Evolutionary conservation across 2,113 vertebrate species (phyloP), one percentile per base, ranked within the genome.

Genomic region (Carlito syrichta): DNA sequence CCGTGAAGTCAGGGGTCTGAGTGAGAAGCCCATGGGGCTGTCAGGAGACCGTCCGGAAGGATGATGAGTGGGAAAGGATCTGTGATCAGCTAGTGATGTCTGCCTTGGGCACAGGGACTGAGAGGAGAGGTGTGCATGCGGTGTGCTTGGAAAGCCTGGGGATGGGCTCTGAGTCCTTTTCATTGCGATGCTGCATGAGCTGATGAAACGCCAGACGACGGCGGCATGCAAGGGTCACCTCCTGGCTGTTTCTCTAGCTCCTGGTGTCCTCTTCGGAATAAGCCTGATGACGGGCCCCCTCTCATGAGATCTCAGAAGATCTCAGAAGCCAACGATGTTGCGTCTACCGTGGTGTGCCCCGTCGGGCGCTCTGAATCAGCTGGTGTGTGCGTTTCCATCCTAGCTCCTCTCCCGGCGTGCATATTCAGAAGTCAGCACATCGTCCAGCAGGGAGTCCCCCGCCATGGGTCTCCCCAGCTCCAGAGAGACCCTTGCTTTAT

Each of bases 181-280:
- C 50, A 4, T 43, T 10, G 48, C 35, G 35, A 0, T 0, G 30
- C n/a, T 58, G 77, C 3, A 0, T 38, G 56, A 12, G 3, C 5
- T 4, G n/a, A 38, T 14, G 56, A 40, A 27, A 40, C 6, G 40
- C 79, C 40, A n/a, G n/a, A n/a, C n/a, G n/a, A n/a, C n/a, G n/a
- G n/a, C n/a, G n/a, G n/a, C n/a, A n/a, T n/a, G n/a, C n/a, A n/a
- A n/a, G n/a, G n/a, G n/a, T n/a, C n/a, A n/a, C n/a, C n/a, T n/a
- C n/a, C 56, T 30, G 56, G 68, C 22, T 56, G n/a, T 48, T 69
- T 56, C 79, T 56, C n/a, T 54, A 32, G 45, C 32, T 62, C 35
- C 35, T 68, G 2, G 0, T 1, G 11, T 48, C 23, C 14, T 76
- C 60, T 79, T 40, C 90, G 66, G 74, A 38, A n/a, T 0, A n/a